Evolutionary conservation across 2,888 invertebrate genomes (phyloP).

Genomic region (Alloscopus bannaensis): DNA sequence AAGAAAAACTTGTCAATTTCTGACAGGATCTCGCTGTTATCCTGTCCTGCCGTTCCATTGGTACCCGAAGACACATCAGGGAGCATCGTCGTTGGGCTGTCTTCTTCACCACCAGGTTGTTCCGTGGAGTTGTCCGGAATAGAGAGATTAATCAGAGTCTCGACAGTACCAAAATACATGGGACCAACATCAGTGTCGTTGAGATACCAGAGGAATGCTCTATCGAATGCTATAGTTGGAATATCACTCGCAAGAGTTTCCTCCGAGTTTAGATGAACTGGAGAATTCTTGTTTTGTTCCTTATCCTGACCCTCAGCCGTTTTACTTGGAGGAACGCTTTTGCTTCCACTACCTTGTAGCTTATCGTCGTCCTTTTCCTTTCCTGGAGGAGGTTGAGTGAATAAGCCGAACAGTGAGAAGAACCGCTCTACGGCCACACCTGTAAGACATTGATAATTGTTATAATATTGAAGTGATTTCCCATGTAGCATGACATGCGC

Average conservation of each 20-base stretch:
- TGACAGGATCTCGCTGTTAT: not conserved
- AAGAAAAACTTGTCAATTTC: constrained; percentile 46
- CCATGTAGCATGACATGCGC: too few species aligned
- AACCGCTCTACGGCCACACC: constrained; percentile 64
- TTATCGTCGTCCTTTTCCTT: too few species aligned
- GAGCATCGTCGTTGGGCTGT: constrained; percentile 18
- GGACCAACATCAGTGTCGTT: constrained; percentile 61
- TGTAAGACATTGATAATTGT: too few species aligned
- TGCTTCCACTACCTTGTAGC: too few species aligned
- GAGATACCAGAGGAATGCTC: constrained; percentile 65
- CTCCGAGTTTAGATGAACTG: not conserved
- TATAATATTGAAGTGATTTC: not conserved
- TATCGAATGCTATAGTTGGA: constrained; percentile 38
- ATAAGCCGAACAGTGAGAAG: constrained; percentile 38
- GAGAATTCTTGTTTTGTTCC: constrained; percentile 6
- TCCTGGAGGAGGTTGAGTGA: not conserved
- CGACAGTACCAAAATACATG: constrained; percentile 64
- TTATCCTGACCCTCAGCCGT: too few species aligned
- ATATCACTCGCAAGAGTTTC: constrained; percentile 3
- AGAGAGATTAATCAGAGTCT: constrained; percentile 41
- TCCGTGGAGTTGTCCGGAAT: constrained; percentile 34
- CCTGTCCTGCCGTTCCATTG: not conserved
- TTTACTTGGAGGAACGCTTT: too few species aligned
- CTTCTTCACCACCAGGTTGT: constrained; percentile 22
- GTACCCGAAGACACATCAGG: constrained; percentile 21